Percentiles rank a stretch among this genome's conserved stretches.
Conservation (phyloP, 2,888 invertebrate species). For the Cerceris ruficornis region DNA sequence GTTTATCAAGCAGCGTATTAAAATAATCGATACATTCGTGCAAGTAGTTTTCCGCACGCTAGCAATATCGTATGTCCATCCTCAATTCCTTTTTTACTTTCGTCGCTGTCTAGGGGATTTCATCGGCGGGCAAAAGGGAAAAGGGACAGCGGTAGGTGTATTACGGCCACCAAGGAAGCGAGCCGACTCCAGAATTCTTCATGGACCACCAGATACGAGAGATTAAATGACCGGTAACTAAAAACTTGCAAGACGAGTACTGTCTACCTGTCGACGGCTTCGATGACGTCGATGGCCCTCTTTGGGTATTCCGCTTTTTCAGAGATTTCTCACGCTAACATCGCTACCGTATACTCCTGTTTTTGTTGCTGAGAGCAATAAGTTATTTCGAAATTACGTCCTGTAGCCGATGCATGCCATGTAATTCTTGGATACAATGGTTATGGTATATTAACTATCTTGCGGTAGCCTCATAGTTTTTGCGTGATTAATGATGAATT, state of each 20-base stretch:
- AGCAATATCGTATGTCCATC: background rate
- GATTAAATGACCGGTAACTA: conserved; percentile 74
- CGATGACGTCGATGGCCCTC: conserved; percentile 11
- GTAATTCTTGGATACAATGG: too few relatives aligned
- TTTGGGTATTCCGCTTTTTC: conserved; percentile 5
- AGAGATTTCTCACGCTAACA: conserved; percentile 27
- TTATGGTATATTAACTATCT: too few relatives aligned
- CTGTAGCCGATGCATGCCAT: too few relatives aligned
- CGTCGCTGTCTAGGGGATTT: conserved; percentile 8
- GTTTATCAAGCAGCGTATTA: too few relatives aligned
- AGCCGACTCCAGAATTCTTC: conserved; percentile 45
- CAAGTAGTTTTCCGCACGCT: too few relatives aligned
- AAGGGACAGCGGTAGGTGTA: conserved; percentile 16
- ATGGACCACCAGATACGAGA: conserved; percentile 71
- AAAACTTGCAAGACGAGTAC: conserved; percentile 74
- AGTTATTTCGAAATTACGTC: too few relatives aligned
- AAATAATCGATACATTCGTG: too few relatives aligned
- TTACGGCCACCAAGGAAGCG: conserved; percentile 66
- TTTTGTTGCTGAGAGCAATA: too few relatives aligned
- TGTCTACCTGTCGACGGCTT: conserved; percentile 49
- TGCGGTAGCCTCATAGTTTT: too few relatives aligned
- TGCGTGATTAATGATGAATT: too few relatives aligned
- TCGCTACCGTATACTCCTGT: background rate
- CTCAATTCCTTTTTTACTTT: background rate
- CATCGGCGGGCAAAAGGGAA: background rate